Percentiles rank a stretch among this genome's conserved stretches.
Conservation (phyloP, 2,797 vertebrate genomes). For the Lemur catta region DNA sequence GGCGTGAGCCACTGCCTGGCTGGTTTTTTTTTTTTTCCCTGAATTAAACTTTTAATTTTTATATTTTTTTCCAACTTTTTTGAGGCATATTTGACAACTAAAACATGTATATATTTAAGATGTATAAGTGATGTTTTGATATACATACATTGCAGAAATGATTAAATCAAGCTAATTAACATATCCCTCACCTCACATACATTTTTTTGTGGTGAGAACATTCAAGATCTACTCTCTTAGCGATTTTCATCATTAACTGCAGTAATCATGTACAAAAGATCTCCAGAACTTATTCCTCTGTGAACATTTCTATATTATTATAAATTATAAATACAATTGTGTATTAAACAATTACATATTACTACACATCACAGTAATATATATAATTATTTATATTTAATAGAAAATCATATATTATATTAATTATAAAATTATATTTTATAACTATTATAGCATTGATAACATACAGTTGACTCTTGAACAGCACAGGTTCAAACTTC, state of each 20-base stretch:
- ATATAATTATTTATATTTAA: not conserved
- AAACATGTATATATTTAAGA: not conserved
- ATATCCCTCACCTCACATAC: not conserved
- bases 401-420: not conserved
- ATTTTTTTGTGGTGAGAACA: not conserved
- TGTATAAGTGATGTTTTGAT: too few species aligned
- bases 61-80: not conserved
- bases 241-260: not conserved
- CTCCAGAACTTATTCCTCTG: too few species aligned
- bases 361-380: not conserved
- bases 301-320: too few species aligned
- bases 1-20: too few species aligned
- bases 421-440: not conserved
- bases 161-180: not conserved
- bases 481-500: too few species aligned
- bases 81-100: not conserved
- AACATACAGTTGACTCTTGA: too few species aligned
- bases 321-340: not conserved
- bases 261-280: too few species aligned
- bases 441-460: not conserved
- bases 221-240: not conserved
- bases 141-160: too few species aligned
- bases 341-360: not conserved
- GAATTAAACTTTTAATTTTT: not conserved
- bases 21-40: not conserved